A percentile compares a stretch with the other conserved stretches of the same genome.
Conservation (phyloP, 1,140 invertebrate genomes). For the Drosophila lini region DNA sequence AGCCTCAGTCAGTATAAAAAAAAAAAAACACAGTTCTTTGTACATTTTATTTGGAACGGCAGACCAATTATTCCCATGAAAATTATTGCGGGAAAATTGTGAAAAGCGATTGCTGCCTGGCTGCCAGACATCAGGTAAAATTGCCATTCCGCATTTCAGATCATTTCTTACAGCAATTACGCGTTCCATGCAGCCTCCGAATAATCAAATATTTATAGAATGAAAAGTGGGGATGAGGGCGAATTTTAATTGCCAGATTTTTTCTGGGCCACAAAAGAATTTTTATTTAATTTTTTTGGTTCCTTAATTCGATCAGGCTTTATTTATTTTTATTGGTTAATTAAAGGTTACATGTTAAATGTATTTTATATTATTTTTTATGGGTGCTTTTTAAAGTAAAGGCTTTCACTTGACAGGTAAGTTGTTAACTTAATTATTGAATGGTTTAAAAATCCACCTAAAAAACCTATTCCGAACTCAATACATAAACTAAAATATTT, state of each 20-base stretch:
- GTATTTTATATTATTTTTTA: not conserved
- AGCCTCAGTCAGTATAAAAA: constrained; percentile 84
- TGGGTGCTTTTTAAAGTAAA: not conserved
- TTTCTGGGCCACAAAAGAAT: not conserved
- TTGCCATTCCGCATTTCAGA: constrained; percentile 3
- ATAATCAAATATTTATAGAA: constrained; percentile 16
- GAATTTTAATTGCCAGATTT: constrained; percentile 10
- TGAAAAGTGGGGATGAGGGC: not conserved
- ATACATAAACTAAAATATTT: not conserved
- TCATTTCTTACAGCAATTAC: constrained; percentile 18
- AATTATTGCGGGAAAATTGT: constrained; percentile 14
- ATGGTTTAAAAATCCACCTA: not conserved
- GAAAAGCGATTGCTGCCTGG: constrained; percentile 5
- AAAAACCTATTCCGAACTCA: too few species aligned
- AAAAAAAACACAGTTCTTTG: constrained; percentile 2
- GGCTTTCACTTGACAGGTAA: not conserved
- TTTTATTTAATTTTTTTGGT: not conserved
- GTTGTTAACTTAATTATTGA: not conserved
- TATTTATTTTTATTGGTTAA: not conserved
- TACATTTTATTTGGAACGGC: constrained; percentile 14
- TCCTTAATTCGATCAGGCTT: not conserved
- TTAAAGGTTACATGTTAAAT: not conserved
- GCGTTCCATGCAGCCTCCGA: constrained; percentile 1
- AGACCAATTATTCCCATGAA: not conserved
- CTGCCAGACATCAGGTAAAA: constrained; percentile 22